Conservation (phyloP, 1,140 invertebrate species). For the Formica selysi region DNA sequence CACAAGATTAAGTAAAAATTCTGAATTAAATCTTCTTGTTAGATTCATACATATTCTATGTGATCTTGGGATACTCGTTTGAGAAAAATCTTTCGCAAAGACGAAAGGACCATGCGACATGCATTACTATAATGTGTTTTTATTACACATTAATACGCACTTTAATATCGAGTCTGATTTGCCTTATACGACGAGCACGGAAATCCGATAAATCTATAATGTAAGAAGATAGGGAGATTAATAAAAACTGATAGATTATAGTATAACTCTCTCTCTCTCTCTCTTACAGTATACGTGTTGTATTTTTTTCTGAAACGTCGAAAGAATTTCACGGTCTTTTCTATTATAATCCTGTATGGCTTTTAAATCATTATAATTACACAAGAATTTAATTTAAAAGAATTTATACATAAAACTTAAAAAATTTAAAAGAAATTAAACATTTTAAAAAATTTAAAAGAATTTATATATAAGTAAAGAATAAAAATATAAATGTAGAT, state of each 20-base stretch:
- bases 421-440: no score
- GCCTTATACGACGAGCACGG: constrained; percentile 46
- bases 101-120: constrained; percentile 11
- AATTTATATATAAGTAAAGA: background rate
- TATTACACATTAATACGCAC: constrained; percentile 42
- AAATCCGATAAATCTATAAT: constrained; percentile 60
- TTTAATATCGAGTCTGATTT: constrained; percentile 51
- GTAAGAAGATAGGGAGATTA: constrained; percentile 24
- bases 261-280: background rate
- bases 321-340: background rate
- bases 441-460: background rate
- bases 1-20: background rate
- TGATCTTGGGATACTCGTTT: background rate
- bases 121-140: constrained; percentile 13
- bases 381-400: background rate
- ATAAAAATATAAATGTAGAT: background rate
- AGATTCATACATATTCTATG: no score
- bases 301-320: background rate
- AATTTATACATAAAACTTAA: background rate
- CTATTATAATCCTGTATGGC: background rate
- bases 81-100: constrained; percentile 9
- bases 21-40: background rate
- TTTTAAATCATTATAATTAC: background rate
- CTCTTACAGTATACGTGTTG: background rate
- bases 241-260: background rate